phyloP scores from a whole-genome alignment of 2,888 invertebrate genomes.

The Eumacrocentrus americanus region DNA sequence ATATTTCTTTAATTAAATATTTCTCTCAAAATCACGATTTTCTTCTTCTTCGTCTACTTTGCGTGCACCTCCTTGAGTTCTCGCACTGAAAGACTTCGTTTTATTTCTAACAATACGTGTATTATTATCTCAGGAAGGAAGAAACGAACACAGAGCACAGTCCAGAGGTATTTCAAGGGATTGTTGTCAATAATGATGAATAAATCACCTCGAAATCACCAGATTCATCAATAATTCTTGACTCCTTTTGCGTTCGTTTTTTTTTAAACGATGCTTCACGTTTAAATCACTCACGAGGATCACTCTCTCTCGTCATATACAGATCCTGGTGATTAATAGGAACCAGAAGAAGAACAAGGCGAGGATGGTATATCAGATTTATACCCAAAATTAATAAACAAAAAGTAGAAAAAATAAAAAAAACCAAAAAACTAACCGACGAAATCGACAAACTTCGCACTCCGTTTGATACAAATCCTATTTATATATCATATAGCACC shows the following conservation, averaged over 20 bases:
- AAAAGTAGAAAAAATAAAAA: not conserved
- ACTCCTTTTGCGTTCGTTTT: too few relatives aligned
- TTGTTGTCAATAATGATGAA: not conserved
- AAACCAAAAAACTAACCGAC: not conserved
- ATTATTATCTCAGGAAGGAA: not conserved
- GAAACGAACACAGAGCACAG: constrained; percentile 23
- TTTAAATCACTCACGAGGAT: constrained; percentile 22
- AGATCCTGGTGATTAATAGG: constrained; percentile 19
- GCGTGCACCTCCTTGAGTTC: not conserved
- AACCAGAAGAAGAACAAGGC: constrained; percentile 18
- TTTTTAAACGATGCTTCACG: not conserved
- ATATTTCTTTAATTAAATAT: constrained; percentile 11
- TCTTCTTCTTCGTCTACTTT: not conserved
- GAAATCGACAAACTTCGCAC: constrained; percentile 1
- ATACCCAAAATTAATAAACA: not conserved
- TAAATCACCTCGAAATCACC: not conserved
- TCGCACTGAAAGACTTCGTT: constrained; percentile 13
- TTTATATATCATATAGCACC: not conserved
- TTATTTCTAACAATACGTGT: too few relatives aligned
- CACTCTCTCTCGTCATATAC: constrained; percentile 4
- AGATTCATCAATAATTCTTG: too few relatives aligned
- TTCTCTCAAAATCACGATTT: constrained; percentile 2
- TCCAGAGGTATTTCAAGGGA: too few relatives aligned
- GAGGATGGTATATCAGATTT: constrained; percentile 2
- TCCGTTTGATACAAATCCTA: not conserved